These are phyloP conservation scores for Dorcus hopei DNA, from an alignment of 2,888 invertebrate species.

Conservation along the genomic window DNA sequence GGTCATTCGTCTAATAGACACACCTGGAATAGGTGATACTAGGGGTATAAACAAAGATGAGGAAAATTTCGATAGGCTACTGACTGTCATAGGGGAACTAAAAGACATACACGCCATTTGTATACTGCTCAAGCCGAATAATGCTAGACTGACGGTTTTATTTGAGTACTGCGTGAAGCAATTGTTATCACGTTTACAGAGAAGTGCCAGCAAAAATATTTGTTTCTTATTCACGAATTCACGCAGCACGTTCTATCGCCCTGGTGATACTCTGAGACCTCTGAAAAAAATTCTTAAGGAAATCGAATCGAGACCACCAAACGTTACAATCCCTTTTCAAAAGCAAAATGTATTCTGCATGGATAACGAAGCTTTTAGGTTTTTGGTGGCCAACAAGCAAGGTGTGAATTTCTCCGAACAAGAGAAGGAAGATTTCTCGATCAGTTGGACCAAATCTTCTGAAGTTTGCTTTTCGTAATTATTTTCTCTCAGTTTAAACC, in stretches of 20 bases:
- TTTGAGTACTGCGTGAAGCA: conserved; percentile 24
- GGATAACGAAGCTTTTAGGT: conserved; percentile 21
- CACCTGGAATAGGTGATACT: conserved; percentile 29
- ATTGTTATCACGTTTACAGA: conserved; percentile 18
- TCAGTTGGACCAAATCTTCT: conserved; percentile 16
- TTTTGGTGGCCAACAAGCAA: conserved; percentile 10
- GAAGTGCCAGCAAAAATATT: conserved; percentile 20
- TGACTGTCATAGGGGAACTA: conserved; percentile 13
- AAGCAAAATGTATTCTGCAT: conserved; percentile 17
- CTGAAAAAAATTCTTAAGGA: conserved; percentile 9
- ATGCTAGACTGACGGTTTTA: conserved; percentile 17
- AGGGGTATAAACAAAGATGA: conserved; percentile 32
- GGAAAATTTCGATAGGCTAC: conserved; percentile 37
- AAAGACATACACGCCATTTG: conserved; percentile 20
- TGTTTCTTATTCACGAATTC: conserved; percentile 22
- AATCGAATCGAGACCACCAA: conserved; percentile 9
- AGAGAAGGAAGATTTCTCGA: conserved; percentile 7
- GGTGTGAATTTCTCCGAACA: conserved; percentile 4
- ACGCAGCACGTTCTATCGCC: conserved; percentile 18
- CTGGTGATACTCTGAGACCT: conserved; percentile 20
- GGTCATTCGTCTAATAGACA: conserved; percentile 16
- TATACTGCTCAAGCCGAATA: conserved; percentile 23
- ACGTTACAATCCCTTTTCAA: conserved; percentile 12
- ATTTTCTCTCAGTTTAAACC: neutral
- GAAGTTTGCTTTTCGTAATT: conserved; percentile 10